Conservation (phyloP, 1,140 invertebrate genomes). For the Drosophila mojavensis region DNA sequence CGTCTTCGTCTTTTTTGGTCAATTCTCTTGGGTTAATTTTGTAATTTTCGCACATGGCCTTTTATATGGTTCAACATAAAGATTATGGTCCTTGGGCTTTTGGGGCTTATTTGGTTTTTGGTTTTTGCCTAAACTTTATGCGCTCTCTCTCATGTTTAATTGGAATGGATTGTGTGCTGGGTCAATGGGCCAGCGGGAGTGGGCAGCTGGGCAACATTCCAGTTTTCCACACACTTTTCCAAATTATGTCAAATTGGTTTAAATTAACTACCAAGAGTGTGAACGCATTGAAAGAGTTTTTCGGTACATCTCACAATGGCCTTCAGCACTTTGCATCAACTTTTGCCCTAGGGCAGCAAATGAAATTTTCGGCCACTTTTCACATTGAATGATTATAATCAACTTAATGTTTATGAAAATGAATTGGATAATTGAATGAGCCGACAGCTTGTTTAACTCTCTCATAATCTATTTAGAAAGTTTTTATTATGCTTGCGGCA, state of each 20-base stretch:
- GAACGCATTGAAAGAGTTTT: conserved; percentile 14
- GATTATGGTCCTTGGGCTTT: conserved; percentile 55
- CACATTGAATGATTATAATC: conserved; percentile 29
- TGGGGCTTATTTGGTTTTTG: conserved; percentile 5
- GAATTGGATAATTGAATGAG: conserved; percentile 14
- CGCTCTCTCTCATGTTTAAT: conserved; percentile 50
- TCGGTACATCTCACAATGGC: conserved; percentile 1
- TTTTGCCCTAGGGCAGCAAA: conserved; percentile 15
- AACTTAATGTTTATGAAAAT: conserved; percentile 27
- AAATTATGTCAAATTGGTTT: conserved; percentile 36
- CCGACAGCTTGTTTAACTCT: neutral
- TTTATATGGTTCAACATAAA: conserved; percentile 68
- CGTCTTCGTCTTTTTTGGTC: conserved; percentile 21
- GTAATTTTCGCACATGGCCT: conserved; percentile 68
- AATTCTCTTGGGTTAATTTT: conserved; percentile 55
- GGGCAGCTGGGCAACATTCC: neutral
- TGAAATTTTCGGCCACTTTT: neutral
- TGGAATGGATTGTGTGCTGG: conserved; percentile 58
- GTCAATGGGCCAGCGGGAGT: conserved; percentile 18
- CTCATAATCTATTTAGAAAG: neutral
- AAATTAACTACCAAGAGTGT: conserved; percentile 30
- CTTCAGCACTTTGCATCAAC: neutral
- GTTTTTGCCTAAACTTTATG: conserved; percentile 27
- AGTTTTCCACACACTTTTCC: conserved; percentile 31
- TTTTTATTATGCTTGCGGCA: neutral